These are phyloP conservation scores for Erythrolamprus reginae DNA, from an alignment of 2,113 vertebrate species.

Conservation along the genomic window DNA sequence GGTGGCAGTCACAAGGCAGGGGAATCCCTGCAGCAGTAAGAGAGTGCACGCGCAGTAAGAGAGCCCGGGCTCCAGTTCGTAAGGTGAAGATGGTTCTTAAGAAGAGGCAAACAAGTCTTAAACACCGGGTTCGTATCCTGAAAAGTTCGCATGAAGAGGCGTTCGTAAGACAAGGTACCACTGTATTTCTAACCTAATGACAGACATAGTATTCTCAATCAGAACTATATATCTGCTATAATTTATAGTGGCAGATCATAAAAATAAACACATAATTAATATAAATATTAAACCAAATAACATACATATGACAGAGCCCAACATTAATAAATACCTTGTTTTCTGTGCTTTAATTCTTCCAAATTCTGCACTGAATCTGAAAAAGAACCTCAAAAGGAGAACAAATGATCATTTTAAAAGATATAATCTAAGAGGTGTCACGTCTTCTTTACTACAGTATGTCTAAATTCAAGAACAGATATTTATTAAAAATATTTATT, in stretches of 20 bases:
- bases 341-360: not conserved
- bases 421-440: not conserved
- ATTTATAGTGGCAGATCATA: not conserved
- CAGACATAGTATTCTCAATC: not conserved
- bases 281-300: not conserved
- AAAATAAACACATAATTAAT: not conserved
- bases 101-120: too few relatives aligned
- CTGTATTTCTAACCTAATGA: not conserved
- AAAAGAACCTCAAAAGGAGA: constrained; percentile 1
- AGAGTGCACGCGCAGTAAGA: too few relatives aligned
- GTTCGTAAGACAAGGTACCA: too few relatives aligned
- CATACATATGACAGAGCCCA: not conserved
- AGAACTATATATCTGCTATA: not conserved
- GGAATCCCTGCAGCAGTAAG: too few relatives aligned
- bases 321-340: constrained; percentile 26
- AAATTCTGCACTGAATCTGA: not conserved
- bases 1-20: too few relatives aligned
- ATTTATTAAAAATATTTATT: not conserved
- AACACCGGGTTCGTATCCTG: too few relatives aligned
- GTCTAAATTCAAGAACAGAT: not conserved
- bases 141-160: too few relatives aligned
- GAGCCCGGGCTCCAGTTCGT: too few relatives aligned
- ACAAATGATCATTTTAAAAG: not conserved
- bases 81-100: too few relatives aligned
- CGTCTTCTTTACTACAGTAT: not conserved